Evolutionary conservation across 2,113 vertebrate species (phyloP), one percentile per base, ranked within the genome.

Genomic region (Ptilorrhoa leucosticta): DNA sequence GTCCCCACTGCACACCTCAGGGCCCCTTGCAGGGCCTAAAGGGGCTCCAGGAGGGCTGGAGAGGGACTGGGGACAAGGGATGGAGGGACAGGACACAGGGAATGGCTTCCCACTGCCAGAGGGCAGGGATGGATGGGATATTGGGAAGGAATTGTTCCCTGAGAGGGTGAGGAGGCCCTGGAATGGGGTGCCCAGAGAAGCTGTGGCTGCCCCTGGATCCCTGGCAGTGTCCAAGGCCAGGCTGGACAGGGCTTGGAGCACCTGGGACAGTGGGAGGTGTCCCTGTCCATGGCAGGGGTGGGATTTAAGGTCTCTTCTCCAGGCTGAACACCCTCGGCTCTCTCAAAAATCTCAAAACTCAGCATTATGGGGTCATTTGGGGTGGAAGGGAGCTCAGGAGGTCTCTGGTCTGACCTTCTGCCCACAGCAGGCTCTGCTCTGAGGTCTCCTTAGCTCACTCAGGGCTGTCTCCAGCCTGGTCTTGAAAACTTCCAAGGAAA

Each of bases 121-220:
- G 33, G 33, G 33, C 11, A 58, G 71, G 15, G 14, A 0, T 30
- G 10, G 44, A 5, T 76, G 56, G 73, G 56, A 48, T 14, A 11
- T 4, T 48, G 56, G 73, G n/a, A 5, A 48, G 56, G 44, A 39
- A 76, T 48, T 76, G 1, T 6, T 47, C 5, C 2, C 72, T 54
- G 28, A 0, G 18, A 48, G 23, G 33, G 33, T 15, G 44, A 2
- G 3, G 1, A 65, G 11, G 17, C 0, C 2, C 27, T 72, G 69
- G 27, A 0, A 39, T 0, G 4, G 47, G 1, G 0, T 51, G 0
- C 22, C 30, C 61, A 66, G 61, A 42, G 6, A 0, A 9, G 23
- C 65, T 47, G 84, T 7, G 84, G 84, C 30, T 87, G 40, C 13
- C 30, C 48, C 75, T 45, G 57, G 39, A 47, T n/a, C 40, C 64